These are phyloP conservation scores for Motacilla alba DNA, from an alignment of 2,113 vertebrate genomes.

Conservation along the genomic window DNA sequence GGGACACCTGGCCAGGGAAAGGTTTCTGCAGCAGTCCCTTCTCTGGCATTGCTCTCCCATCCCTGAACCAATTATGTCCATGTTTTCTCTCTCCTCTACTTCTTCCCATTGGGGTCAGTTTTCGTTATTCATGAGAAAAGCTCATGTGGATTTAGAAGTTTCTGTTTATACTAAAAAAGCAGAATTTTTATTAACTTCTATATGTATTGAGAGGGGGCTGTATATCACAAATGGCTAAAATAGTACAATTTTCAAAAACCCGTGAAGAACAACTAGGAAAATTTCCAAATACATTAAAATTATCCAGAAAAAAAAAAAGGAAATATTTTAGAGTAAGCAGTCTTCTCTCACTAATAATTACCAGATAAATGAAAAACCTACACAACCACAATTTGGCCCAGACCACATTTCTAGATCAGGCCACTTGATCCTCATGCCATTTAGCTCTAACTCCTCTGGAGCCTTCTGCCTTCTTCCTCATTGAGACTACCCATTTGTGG, in stretches of 20 bases:
- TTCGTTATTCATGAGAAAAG: neutral
- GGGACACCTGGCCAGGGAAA: neutral
- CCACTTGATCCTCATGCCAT: neutral
- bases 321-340: neutral
- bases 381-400: neutral
- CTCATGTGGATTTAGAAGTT: neutral
- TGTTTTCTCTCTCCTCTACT: neutral
- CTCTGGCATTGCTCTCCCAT: neutral
- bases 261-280: neutral
- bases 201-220: too few species aligned
- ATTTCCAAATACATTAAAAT: neutral
- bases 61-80: neutral
- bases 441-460: neutral
- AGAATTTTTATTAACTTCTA: neutral
- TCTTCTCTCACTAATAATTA: neutral
- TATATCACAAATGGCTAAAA: neutral
- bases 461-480: neutral
- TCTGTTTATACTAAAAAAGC: neutral
- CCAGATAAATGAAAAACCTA: neutral
- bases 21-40: neutral
- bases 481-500: neutral
- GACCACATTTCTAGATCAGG: neutral
- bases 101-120: neutral
- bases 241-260: accelerated
- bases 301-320: neutral